Evolutionary conservation across 1,140 invertebrate genomes (phyloP), one percentile per base, ranked within the genome.

Genomic region (Rhopalosiphum maidis): DNA sequence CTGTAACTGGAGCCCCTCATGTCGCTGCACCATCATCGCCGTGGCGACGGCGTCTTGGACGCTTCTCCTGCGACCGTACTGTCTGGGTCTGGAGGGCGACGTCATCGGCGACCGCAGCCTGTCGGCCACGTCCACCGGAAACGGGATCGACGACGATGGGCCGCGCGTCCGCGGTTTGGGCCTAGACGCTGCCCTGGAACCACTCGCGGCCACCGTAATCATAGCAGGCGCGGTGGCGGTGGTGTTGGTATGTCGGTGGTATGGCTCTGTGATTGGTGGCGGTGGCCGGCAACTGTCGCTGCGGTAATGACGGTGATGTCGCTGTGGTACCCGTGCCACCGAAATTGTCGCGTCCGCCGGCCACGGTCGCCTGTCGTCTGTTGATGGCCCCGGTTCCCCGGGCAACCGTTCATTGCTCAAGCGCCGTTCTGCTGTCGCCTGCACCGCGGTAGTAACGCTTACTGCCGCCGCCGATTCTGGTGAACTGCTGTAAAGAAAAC

Each of bases 381-480:
- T 93, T 93, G 91, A 93, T 51, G 91, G 35, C 22, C 82, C 91
- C 82, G 91, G 91, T 93, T 93, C 91, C 91, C 91, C 82, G 91
- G 91, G 82, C 91, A 93, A 93, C 91, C 82, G 77, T 77, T 48
- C 91, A 15, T 41, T 77, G 91, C 41, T 91, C 90, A 35, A 77
- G 55, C 90, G 90, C 90, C 2, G 54, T 91, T 51, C 77, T 6
- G n/a, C 18, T 25, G 48, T 22, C 25, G 68, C 11, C 37, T 30
- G 11, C 6, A 18, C 11, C 22, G 22, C 21, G 1, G 77, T 37
- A 37, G 46, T 54, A 54, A 23, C 35, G 37, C 23, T 1, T 5
- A n/a, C 21, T 48, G 60, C n/a, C 55, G n/a, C 15, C 48, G 55
- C 41, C 8, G 60, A 18, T 30, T 23, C n/a, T 35, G 68, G 23